These are phyloP conservation scores for Trichacis sp. DNA, from an alignment of 2,888 invertebrate genomes.

Conservation along the genomic window DNA sequence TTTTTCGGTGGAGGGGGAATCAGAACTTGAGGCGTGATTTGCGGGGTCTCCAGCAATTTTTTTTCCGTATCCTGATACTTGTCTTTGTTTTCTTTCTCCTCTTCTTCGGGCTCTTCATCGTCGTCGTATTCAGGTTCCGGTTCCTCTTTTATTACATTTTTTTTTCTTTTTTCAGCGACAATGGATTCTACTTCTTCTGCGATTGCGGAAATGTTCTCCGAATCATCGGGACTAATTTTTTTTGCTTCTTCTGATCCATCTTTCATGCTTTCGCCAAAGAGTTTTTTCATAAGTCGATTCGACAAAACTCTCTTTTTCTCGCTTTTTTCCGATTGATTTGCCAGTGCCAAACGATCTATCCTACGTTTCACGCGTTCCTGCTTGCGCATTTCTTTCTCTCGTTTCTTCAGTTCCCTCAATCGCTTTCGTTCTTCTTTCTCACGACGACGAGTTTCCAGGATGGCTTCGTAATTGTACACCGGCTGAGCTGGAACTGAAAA, in stretches of 20 bases:
- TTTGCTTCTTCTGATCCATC: slow-evolving; percentile 32
- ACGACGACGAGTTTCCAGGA: slow-evolving; percentile 60
- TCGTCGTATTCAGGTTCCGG: slow-evolving; percentile 48
- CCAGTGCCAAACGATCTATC: slow-evolving; percentile 44
- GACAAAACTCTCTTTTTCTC: slow-evolving; percentile 31
- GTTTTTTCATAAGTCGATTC: slow-evolving; percentile 8
- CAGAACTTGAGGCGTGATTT: slow-evolving; percentile 45
- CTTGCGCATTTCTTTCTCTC: slow-evolving; percentile 59
- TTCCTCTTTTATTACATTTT: slow-evolving; percentile 26
- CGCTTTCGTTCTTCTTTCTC: slow-evolving; percentile 64
- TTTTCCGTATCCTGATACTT: slow-evolving; percentile 37
- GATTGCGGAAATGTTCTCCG: slow-evolving; percentile 7
- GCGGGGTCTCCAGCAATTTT: slow-evolving; percentile 17
- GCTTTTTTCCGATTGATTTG: slow-evolving; percentile 44
- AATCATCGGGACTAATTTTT: slow-evolving; percentile 3
- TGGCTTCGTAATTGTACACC: slow-evolving; percentile 66
- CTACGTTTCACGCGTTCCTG: slow-evolving; percentile 56
- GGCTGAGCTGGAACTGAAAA: slow-evolving; percentile 55
- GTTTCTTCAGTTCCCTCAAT: slow-evolving; percentile 54
- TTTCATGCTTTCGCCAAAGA: not conserved
- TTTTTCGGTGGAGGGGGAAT: slow-evolving; percentile 70
- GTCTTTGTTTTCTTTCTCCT: slow-evolving; percentile 45
- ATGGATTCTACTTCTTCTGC: slow-evolving; percentile 14
- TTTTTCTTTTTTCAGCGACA: slow-evolving; percentile 23
- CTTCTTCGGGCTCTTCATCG: slow-evolving; percentile 51